phyloP scores from a whole-genome alignment of 2,113 vertebrate genomes.

The Macrotis lagotis region DNA sequence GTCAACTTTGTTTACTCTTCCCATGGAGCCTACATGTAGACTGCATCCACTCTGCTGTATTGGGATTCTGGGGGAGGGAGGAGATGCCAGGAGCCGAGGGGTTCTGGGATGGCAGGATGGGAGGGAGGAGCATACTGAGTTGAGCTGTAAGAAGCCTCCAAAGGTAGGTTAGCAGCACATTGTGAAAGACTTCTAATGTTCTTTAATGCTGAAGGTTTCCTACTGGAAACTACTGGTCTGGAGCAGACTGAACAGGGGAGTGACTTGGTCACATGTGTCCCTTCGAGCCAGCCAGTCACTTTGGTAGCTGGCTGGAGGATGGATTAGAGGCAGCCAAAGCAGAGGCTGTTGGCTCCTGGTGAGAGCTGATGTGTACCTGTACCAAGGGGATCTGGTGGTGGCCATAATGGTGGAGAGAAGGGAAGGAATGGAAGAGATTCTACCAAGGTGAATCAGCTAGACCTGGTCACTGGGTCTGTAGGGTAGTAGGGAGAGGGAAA shows the following conservation, averaged over 20 bases:
- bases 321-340: neutral
- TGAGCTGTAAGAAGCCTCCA: neutral
- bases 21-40: neutral
- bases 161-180: neutral
- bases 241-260: neutral
- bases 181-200: neutral
- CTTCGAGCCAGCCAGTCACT: neutral
- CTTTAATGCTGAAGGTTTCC: neutral
- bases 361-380: neutral
- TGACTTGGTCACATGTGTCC: neutral
- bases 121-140: neutral
- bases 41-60: neutral
- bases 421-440: neutral
- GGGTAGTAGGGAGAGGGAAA: neutral
- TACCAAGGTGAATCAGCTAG: neutral
- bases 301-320: neutral
- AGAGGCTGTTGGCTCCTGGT: neutral
- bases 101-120: fast-evolving
- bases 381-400: neutral
- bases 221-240: neutral
- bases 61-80: neutral
- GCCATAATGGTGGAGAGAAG: no score
- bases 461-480: neutral
- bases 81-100: neutral
- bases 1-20: neutral